phyloP scores from a whole-genome alignment of 2,113 vertebrate species.

The Mus pahari region DNA sequence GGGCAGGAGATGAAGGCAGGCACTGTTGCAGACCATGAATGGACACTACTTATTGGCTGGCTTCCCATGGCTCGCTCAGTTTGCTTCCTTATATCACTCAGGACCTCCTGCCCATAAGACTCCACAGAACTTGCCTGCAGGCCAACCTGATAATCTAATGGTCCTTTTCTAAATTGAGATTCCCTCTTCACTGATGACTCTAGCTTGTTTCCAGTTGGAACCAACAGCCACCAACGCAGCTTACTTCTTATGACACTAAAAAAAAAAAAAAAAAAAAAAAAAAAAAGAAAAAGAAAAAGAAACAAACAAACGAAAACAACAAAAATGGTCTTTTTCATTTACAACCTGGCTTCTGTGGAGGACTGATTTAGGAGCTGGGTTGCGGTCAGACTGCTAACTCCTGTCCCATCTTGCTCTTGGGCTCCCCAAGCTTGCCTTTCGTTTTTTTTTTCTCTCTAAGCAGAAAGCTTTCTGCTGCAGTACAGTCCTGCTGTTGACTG shows the following conservation, averaged over 20 bases:
- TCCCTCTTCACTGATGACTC: not conserved
- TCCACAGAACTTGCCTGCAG: not conserved
- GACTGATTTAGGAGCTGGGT: not conserved
- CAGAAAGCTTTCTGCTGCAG: not conserved
- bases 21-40: not conserved
- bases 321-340: slow-evolving; percentile 18
- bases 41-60: not conserved
- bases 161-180: not conserved
- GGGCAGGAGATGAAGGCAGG: not conserved
- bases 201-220: not conserved
- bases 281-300: not conserved
- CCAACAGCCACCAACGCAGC: not conserved
- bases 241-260: not conserved
- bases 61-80: not conserved
- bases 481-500: not conserved
- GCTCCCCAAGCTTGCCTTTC: not conserved
- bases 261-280: too few species aligned
- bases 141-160: too few species aligned
- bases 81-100: not conserved
- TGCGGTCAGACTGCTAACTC: not conserved
- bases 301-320: not conserved
- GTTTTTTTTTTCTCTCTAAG: not conserved
- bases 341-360: not conserved
- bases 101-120: not conserved
- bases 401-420: not conserved